Evolutionary conservation across 2,797 vertebrate genomes (phyloP).

Genomic region (Lutjanus campechanus): DNA sequence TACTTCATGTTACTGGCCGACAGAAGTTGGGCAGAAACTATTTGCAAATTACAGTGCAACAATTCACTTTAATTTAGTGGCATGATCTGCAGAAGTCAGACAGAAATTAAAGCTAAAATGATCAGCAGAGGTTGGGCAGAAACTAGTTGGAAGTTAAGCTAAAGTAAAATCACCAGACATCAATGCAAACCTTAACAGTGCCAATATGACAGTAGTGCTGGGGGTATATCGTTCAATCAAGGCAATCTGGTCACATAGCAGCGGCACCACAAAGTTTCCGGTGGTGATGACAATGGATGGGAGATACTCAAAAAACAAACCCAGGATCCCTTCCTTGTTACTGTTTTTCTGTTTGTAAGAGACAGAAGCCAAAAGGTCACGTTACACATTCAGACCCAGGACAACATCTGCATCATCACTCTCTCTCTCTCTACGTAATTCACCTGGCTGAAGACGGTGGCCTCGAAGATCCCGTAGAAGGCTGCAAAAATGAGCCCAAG

Average conservation of each 20-base stretch:
- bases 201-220: constrained; percentile 86
- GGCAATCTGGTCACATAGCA: constrained; percentile 87
- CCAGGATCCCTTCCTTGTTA: constrained; percentile 63
- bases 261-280: constrained; percentile 89
- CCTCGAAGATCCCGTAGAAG: constrained; percentile 81
- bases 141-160: no score
- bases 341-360: constrained; percentile 52
- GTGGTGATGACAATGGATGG: constrained; percentile 90
- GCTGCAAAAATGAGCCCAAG: constrained; percentile 81
- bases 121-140: no score
- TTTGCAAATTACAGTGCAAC: no score
- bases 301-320: constrained; percentile 87
- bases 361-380: constrained; percentile 16
- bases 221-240: constrained; percentile 85
- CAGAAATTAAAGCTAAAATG: no score
- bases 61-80: no score
- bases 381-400: background rate
- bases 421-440: background rate
- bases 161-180: background rate
- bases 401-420: background rate
- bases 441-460: constrained; percentile 86
- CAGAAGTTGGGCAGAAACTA: no score
- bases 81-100: no score
- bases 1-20: no score
- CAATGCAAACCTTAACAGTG: constrained; percentile 86